Base-by-base conservation (phyloP, 2,888 invertebrate species). In the Apoda limacodes region DNA sequence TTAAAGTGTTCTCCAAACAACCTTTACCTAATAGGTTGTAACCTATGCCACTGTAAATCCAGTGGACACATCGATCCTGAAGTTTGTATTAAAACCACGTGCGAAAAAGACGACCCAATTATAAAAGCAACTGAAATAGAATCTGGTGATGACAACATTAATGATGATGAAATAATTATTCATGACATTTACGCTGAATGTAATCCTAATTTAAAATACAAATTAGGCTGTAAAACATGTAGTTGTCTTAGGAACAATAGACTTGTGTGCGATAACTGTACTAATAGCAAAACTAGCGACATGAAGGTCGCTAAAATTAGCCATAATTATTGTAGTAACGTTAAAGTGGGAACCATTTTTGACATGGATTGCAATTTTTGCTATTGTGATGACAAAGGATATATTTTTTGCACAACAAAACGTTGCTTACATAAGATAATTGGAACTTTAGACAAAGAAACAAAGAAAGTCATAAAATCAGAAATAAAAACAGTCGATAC, bases 331-430 rank as follows among this genome's bases (percentile, higher is more conserved):
- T 69, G 66, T 20, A 28, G 31, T 2, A 34, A 38, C 2, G 32
- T 30, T 12, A 37, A 54, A 14, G 55, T 64, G 2, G 64, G 65
- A 3, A 56, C 61, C 11, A 44, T 54, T 9, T 83, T 83, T 37
- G 55, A 55, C 26, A 43, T 64, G 12, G 76, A 72, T 23, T 85
- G 85, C 50, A 85, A 85, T 45, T 56, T 62, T 1, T 85, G 85
- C 40, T 59, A 67, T 32, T 85, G 85, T 39, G 72, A 76, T 25
- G 42, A 47, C 4, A 60, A 66, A 1, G 63, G 66, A 6, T 52
- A 58, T 3, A 60, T 78, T 12, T 72, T 67, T 39, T 71, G 82
- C 36, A 74, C 83, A 11, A 55, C 64, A 0, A 72, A 65, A 34
- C 64, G 60, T 32, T 74, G 72, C 30, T 38, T 62, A 3, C 35